Evolutionary conservation across 2,888 invertebrate genomes (phyloP), one percentile per base, ranked within the genome.

Genomic region (Leucozona laternaria): DNA sequence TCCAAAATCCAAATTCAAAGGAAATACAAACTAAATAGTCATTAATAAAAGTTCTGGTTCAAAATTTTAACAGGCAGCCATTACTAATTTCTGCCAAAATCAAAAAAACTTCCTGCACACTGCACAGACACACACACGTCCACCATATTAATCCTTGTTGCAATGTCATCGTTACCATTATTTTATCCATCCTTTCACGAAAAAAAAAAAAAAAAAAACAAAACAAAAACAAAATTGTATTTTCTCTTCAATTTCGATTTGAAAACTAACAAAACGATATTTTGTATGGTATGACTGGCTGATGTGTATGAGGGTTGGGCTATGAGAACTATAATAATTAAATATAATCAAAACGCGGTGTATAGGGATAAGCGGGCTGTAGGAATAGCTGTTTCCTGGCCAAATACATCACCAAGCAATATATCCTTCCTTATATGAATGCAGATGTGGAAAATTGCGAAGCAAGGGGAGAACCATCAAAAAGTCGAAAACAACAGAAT

Each of bases 251-350:
- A 43, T 48, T 66, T 5, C 7, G 6, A 28, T 37, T 31, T 15
- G 28, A 60, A 78, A 72, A 79, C 60, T 34, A 60, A 78, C 55
- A 68, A 72, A 72, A 50, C 37, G 28, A 15, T 31, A 64, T 45
- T 64, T 62, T 45, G 68, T 45, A 15, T 28, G 6, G 1, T n/a
- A n/a, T n/a, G n/a, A n/a, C n/a, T n/a, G n/a, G n/a, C n/a, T n/a
- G n/a, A n/a, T n/a, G n/a, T 1, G 58, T 1, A 31, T 17, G 68
- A 77, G 85, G 85, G 85, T 72, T 73, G 53, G 60, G 66, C 58
- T 28, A 82, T 79, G 86, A 79, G 86, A 86, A 86, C 75, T 75
- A 75, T 53, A 64, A 64, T 75, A 82, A 82, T 86, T 86, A 79
- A 86, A 82, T 82, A 70, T 55, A 64, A 79, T 85, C 72, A 77